Evolutionary conservation across 2,888 invertebrate species (phyloP), one percentile per base, ranked within the genome.

Genomic region (Lithophane semibrunnea): DNA sequence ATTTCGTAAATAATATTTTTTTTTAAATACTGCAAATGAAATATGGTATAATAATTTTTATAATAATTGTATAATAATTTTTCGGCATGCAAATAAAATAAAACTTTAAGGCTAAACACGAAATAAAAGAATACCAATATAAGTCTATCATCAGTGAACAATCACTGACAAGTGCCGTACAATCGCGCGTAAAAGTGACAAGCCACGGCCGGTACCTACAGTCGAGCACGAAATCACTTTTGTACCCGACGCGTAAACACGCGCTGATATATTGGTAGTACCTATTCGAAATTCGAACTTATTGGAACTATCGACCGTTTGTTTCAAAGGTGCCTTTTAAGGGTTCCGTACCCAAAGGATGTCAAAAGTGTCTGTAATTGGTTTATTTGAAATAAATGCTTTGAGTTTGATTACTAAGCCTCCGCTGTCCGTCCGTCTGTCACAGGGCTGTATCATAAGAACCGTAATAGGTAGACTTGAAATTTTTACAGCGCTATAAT

Each of bases 191-290:
- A 79, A 85, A 86, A 88, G 88, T 82, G 88, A 80, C 86, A 88
- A 82, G 84, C 80, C 80, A 66, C 79, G 86, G 75, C 79, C 81
- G 80, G 86, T 81, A 88, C n/a, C n/a, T n/a, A n/a, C 84, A 82
- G 65, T 83, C 86, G 80, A 84, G 87, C 87, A 82, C 84, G 76
- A 83, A 88, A 87, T 88, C 88, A 86, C 86, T 88, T 88, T 88
- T 87, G 84, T 87, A 79, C 65, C 70, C 76, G 52, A 85, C 77
- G 70, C 87, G 86, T 88, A 86, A 87, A 88, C 88, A 88, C 76
- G 72, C 63, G 47, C 72, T 88, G 88, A 88, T 88, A 87, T 88
- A 80, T 80, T 69, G 81, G 60, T 66, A 56, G 65, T 81, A 12
- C 12, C 13, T 47, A 75, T 68, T 68, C 37, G 37, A 60, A 60